Base-by-base conservation (phyloP, 2,797 vertebrate genomes). In the Liparis tanakae region DNA sequence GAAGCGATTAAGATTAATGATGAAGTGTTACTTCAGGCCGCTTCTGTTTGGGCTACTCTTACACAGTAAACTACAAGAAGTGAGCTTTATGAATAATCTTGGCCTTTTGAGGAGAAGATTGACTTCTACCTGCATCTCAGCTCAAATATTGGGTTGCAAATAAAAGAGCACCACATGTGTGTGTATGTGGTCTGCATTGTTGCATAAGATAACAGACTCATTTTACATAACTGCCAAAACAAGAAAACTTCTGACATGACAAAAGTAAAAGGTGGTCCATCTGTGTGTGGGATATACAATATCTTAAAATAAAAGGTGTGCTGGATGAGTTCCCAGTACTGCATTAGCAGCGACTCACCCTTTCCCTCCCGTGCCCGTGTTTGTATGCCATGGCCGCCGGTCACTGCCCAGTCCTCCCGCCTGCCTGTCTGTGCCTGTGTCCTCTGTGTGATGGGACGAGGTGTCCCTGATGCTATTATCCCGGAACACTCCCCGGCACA, bases 401-500 rank as follows among this genome's bases (percentile, higher is more conserved):
- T 79, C 72, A 61, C 61, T 83, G 76, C 87, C 67, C 85, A 79
- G 72, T 71, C 85, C 73, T 68, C 84, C 83, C 85, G 76, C 75
- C 75, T 79, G 82, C 80, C 76, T 90, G 74, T 63, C 85, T 79
- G 82, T 82, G 82, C 72, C 89, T 83, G 75, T 87, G 82, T 91
- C 87, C 83, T 90, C 85, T 88, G 80, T 85, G 74, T 84, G 88
- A 91, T 91, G 87, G 85, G 85, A 89, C 91, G 86, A 89, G 86
- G 89, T 91, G 91, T 91, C 90, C 88, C 90, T 90, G 88, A 89
- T 91, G 89, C 84, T 92, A 92, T 92, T 92, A 93, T 91, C 89
- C 87, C 84, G 86, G 86, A 90, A 91, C 92, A 88, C 90, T 93
- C 93, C 92, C 92, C 92, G 91, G 85, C 89, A 85, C 76, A 83